Evolutionary conservation across 2,888 invertebrate species (phyloP).

Genomic region (Epinotia brunnichana): DNA sequence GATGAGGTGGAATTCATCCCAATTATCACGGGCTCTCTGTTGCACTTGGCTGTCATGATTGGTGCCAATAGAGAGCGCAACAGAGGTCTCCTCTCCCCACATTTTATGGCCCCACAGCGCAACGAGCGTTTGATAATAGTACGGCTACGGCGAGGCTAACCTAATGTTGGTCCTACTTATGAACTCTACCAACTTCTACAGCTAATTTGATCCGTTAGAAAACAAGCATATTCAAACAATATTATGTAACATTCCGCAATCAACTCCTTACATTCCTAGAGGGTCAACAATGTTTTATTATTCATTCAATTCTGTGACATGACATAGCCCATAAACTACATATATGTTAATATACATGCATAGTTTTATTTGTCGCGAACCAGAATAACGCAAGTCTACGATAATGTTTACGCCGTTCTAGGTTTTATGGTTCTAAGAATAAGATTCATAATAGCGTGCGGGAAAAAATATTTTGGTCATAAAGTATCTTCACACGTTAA

Average conservation of each 20-base stretch:
- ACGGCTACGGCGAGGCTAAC: too few species aligned
- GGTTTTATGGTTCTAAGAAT: not conserved
- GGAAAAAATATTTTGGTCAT: not conserved
- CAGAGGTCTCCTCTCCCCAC: too few species aligned
- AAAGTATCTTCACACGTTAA: not conserved
- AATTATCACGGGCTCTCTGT: too few species aligned
- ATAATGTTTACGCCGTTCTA: not conserved
- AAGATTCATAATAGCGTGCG: not conserved
- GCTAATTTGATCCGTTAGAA: too few species aligned
- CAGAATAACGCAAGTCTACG: not conserved
- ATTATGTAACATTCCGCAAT: not conserved
- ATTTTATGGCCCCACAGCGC: too few species aligned
- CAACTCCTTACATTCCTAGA: not conserved
- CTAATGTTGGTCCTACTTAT: too few species aligned
- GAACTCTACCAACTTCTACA: too few species aligned
- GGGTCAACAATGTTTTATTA: conserved; percentile 10
- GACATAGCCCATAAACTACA: conserved; percentile 18
- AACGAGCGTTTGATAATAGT: too few species aligned
- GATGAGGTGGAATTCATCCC: too few species aligned
- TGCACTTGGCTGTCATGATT: too few species aligned
- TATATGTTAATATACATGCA: conserved; percentile 8
- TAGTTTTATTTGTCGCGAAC: not conserved
- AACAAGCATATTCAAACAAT: not conserved
- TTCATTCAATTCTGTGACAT: conserved; percentile 1
- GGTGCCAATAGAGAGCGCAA: too few species aligned